phyloP scores from a whole-genome alignment of 2,888 invertebrate species.

The Dasypolia templi region DNA sequence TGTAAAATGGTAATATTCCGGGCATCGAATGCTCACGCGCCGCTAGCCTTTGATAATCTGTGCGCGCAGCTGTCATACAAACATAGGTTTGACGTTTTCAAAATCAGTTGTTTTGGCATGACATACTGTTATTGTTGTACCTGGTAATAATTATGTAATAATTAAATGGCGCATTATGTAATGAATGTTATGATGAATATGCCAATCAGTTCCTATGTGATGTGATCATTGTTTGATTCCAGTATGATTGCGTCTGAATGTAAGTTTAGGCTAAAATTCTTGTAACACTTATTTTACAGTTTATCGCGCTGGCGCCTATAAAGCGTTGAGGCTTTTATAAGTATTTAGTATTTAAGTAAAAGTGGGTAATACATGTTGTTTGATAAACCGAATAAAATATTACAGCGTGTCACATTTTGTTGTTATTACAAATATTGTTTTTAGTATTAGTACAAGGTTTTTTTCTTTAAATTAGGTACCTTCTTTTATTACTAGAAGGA shows the following conservation, averaged over 20 bases:
- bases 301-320: background rate
- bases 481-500: background rate
- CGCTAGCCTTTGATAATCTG: too few relatives aligned
- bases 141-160: too few relatives aligned
- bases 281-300: background rate
- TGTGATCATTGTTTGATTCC: background rate
- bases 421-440: background rate
- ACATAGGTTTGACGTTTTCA: too few relatives aligned
- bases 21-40: too few relatives aligned
- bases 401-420: background rate
- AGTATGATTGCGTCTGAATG: background rate
- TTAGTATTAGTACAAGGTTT: background rate
- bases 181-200: too few relatives aligned
- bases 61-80: too few relatives aligned
- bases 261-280: background rate
- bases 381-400: constrained; percentile 8
- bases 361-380: background rate
- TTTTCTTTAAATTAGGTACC: background rate
- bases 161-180: too few relatives aligned
- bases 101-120: too few relatives aligned
- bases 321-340: background rate
- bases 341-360: constrained; percentile 1
- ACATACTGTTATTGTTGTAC: too few relatives aligned
- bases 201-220: background rate
- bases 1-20: too few relatives aligned